These are phyloP conservation scores for Rhagium mordax DNA, from an alignment of 2,888 invertebrate genomes.

Conservation along the genomic window DNA sequence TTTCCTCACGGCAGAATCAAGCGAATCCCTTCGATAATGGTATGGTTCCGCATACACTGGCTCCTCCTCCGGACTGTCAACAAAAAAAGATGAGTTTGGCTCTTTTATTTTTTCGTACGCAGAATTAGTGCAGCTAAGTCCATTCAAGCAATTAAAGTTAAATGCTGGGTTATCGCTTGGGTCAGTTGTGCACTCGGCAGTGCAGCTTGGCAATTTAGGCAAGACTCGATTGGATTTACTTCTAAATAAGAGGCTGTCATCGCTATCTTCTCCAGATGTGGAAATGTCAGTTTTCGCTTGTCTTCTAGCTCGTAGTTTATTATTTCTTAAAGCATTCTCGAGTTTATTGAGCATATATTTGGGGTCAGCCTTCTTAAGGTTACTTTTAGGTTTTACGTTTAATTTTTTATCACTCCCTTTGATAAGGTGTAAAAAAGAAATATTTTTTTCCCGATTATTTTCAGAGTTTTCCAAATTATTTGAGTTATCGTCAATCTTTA, in stretches of 20 bases:
- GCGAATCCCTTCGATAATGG: conserved; percentile 55
- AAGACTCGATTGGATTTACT: conserved; percentile 57
- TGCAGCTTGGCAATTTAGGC: conserved; percentile 49
- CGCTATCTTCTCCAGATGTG: conserved; percentile 65
- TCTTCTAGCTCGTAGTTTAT: conserved; percentile 63
- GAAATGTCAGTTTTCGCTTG: conserved; percentile 55
- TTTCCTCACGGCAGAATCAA: conserved; percentile 42
- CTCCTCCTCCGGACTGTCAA: conserved; percentile 67
- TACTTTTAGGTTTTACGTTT: conserved; percentile 46
- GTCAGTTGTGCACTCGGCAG: conserved; percentile 38
- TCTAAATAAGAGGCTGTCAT: conserved; percentile 61
- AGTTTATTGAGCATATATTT: conserved; percentile 79
- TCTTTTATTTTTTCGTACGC: conserved; percentile 64
- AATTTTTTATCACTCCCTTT: conserved; percentile 46
- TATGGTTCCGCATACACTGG: conserved; percentile 79
- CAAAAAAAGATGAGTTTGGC: conserved; percentile 65
- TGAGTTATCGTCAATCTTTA: conserved; percentile 20
- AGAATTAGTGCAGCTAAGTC: conserved; percentile 63
- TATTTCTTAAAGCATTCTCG: conserved; percentile 75
- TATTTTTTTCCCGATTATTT: conserved; percentile 47
- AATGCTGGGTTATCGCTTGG: conserved; percentile 41
- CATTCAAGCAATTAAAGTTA: conserved; percentile 68
- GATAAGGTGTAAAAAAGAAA: conserved; percentile 55
- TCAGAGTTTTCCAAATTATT: conserved; percentile 34
- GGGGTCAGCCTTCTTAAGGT: conserved; percentile 67